These are phyloP conservation scores for Heliothis subflexa DNA, from an alignment of 1,140 invertebrate species.

Conservation along the genomic window DNA sequence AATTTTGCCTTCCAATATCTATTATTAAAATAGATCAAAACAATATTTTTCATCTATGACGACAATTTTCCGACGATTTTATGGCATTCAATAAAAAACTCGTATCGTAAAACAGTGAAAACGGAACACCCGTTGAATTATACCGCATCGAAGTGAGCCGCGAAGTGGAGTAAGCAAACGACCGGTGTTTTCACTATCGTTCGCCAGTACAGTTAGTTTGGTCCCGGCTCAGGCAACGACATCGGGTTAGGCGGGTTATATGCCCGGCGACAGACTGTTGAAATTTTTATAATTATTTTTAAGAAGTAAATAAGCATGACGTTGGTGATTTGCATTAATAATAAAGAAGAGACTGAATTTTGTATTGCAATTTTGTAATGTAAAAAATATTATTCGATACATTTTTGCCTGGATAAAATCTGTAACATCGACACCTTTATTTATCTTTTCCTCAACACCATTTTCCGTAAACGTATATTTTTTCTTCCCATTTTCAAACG, in stretches of 20 bases:
- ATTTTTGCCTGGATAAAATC: too few species aligned
- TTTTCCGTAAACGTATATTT: not conserved
- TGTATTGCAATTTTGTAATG: too few species aligned
- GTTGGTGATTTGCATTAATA: too few species aligned
- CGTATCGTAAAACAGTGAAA: constrained; percentile 43
- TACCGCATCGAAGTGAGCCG: constrained; percentile 40
- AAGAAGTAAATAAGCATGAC: not conserved
- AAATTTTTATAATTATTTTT: not conserved
- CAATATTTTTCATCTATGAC: too few species aligned
- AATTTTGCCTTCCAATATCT: too few species aligned
- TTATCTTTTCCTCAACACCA: not conserved
- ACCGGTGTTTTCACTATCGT: constrained; percentile 54
- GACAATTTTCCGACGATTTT: not conserved
- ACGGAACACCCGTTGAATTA: constrained; percentile 44
- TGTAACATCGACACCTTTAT: too few species aligned
- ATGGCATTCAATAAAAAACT: not conserved
- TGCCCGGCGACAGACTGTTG: not conserved
- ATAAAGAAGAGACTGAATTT: too few species aligned
- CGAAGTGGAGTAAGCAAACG: constrained; percentile 56
- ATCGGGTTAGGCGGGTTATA: constrained; percentile 36
- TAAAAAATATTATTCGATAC: too few species aligned
- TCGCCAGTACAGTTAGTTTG: constrained; percentile 52
- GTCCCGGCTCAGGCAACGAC: constrained; percentile 48
- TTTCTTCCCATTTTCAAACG: not conserved
- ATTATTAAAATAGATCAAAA: too few species aligned